Evolutionary conservation across 2,888 invertebrate species (phyloP), one percentile per base, ranked within the genome.

Genomic region (Lithosia quadra): DNA sequence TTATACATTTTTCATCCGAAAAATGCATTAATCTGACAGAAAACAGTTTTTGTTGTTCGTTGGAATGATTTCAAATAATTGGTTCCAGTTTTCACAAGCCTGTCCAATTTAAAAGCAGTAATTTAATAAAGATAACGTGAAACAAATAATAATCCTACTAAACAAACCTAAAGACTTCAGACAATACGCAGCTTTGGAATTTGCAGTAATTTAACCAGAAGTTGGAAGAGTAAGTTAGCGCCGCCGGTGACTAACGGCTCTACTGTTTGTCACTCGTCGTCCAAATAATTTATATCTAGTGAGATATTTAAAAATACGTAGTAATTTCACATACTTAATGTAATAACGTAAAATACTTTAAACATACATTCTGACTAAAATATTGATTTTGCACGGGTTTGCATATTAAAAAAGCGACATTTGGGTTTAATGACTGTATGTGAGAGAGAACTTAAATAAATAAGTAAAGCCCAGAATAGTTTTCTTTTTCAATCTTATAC

Each of bases 221-320:
- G 62, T 60, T n/a, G n/a, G n/a, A 72, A 36, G 53, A 71, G 53
- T 55, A 74, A 78, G 68, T 75, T 68, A 68, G 57, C 55, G 58
- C 57, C 60, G 58, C 57, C 60, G 58, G 60, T 43, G 59, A 67
- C 62, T 69, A 56, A 69, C 67, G 22, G 65, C 69, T 64, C 60
- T 24, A 60, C 67, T 74, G 74, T 80, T 72, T 65, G 71, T 78
- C 71, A 74, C 72, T 71, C 68, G 65, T 71, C 74, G 65, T 60
- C 59, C 33, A 24, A 57, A 11, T 28, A 3, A 8, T 57, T 49
- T 1, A 49, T 18, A 49, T 9, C 15, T 18, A 49, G 18, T 49
- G 28, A 28, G 28, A 28, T 5, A 28, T 28, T 28, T 28, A 28
- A 28, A 28, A 28, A 28, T 28, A 28, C 5, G 5, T 28, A 28